Evolutionary conservation across 2,888 invertebrate genomes (phyloP).

Genomic region (Tipula helvola): DNA sequence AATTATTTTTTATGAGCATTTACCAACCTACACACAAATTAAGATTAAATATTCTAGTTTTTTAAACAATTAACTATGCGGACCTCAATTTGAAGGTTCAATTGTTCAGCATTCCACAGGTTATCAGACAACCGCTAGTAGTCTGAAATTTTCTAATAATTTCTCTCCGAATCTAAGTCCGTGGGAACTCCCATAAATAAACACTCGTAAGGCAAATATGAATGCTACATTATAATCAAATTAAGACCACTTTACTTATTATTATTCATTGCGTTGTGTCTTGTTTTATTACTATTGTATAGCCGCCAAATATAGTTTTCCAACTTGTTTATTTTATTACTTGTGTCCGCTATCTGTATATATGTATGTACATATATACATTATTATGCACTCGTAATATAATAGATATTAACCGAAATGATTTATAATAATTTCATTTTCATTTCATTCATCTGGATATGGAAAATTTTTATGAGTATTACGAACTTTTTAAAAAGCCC

Average conservation of each 20-base stretch:
- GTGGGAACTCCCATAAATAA: background rate
- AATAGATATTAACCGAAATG: background rate
- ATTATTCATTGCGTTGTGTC: background rate
- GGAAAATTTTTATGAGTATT: background rate
- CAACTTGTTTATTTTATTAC: slow-evolving; percentile 4
- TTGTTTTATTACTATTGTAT: background rate
- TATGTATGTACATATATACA: background rate
- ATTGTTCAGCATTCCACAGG: background rate
- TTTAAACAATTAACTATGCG: too few species aligned
- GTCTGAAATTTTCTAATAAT: background rate
- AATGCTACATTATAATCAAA: background rate
- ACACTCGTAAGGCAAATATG: background rate
- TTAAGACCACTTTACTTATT: background rate
- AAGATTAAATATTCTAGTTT: too few species aligned
- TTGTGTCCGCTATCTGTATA: background rate
- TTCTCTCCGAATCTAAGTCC: background rate
- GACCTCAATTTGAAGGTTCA: background rate
- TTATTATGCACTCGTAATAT: background rate
- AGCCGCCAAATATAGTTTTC: background rate
- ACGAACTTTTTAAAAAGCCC: background rate
- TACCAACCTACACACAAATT: too few species aligned
- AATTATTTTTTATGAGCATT: too few species aligned
- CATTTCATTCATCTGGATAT: background rate
- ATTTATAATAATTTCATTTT: background rate
- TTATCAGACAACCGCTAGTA: background rate